Evolutionary conservation across 2,113 vertebrate genomes (phyloP).

Genomic region (Numenius arquata): DNA sequence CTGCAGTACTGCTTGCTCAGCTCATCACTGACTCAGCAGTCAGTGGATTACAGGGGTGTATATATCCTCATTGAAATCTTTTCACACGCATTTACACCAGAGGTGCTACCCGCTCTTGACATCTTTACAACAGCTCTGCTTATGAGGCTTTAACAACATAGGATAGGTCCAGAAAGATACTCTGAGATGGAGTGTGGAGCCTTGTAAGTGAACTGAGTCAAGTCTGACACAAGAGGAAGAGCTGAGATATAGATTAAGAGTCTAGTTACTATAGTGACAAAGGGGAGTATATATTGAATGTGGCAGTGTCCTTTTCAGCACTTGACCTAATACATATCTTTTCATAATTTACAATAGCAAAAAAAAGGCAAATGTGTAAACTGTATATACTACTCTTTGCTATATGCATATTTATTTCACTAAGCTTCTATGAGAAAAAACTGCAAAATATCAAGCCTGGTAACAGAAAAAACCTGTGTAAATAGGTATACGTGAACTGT

Average conservation of each 20-base stretch:
- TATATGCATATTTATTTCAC: background rate
- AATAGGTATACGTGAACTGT: background rate
- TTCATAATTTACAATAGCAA: background rate
- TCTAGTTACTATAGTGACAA: background rate
- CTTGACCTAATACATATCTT: background rate
- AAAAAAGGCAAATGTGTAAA: background rate
- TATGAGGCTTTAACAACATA: background rate
- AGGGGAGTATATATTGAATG: background rate
- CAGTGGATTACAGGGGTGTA: fast-evolving
- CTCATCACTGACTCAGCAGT: background rate
- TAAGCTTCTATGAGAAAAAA: background rate
- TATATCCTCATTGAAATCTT: background rate
- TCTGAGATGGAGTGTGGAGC: background rate
- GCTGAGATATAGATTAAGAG: background rate
- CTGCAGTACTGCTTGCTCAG: background rate
- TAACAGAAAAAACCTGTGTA: background rate
- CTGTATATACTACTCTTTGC: background rate
- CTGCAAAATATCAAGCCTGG: background rate
- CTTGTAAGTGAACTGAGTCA: background rate
- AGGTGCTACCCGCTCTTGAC: background rate
- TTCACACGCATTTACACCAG: background rate
- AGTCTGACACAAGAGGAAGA: background rate
- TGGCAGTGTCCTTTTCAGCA: background rate
- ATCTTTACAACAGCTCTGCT: background rate
- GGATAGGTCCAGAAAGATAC: background rate